These are phyloP conservation scores for Hypotaenidia okinawae DNA, from an alignment of 2,797 vertebrate genomes.

Conservation along the genomic window DNA sequence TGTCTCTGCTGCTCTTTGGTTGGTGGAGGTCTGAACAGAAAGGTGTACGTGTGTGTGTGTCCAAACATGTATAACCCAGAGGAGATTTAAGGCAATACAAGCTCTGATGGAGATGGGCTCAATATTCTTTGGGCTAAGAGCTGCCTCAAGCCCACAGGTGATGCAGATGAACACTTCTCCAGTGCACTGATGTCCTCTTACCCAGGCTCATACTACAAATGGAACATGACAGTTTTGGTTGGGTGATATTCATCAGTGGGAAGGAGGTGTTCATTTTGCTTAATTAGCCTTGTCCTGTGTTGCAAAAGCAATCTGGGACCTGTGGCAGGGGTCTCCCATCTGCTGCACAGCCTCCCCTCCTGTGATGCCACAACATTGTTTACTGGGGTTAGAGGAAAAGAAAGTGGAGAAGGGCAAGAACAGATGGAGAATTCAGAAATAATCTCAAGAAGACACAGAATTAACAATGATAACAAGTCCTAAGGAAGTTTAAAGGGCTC, in stretches of 20 bases:
- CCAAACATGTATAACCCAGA: background rate
- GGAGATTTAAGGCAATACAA: background rate
- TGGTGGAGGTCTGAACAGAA: background rate
- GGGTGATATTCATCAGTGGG: background rate
- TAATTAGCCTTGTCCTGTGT: background rate
- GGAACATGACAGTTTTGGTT: background rate
- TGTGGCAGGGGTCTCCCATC: background rate
- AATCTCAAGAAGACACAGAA: background rate
- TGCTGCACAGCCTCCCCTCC: background rate
- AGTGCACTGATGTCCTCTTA: background rate
- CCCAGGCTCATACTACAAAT: background rate
- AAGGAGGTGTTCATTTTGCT: background rate
- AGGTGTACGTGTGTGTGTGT: fast-evolving
- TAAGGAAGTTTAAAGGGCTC: background rate
- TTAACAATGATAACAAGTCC: background rate
- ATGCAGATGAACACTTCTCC: background rate
- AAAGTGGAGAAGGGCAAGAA: background rate
- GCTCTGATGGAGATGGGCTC: background rate
- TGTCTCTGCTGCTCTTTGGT: background rate
- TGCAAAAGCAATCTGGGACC: background rate
- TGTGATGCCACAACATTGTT: background rate
- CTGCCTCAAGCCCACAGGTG: background rate
- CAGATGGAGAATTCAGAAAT: background rate
- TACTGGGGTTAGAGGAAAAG: background rate
- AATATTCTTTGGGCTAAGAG: background rate